A percentile compares a stretch with the other conserved stretches of the same genome.
phyloP scores from a whole-genome alignment of 2,888 invertebrate genomes.

The Drosophila putrida region DNA sequence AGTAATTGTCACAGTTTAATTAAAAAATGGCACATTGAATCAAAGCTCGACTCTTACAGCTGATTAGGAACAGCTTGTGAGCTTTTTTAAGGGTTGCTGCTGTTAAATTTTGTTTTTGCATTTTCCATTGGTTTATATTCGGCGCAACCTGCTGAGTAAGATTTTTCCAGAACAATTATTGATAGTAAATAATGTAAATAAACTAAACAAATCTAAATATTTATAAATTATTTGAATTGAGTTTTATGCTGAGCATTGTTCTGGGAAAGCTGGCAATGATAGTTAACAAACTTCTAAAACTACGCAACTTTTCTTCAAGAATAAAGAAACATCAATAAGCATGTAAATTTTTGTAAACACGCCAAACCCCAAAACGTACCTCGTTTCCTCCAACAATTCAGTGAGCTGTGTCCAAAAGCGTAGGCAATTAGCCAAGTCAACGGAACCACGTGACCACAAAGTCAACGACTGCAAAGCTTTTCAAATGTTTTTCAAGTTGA shows the following conservation, averaged over 20 bases:
- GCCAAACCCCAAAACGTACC: constrained; percentile 63
- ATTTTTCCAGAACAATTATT: neutral
- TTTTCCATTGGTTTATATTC: constrained; percentile 75
- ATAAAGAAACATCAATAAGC: constrained; percentile 73
- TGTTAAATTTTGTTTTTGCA: constrained; percentile 39
- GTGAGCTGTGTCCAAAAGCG: constrained; percentile 59
- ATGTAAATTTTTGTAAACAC: constrained; percentile 77
- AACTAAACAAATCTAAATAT: neutral
- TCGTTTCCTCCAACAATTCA: constrained; percentile 4
- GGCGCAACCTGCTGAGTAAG: constrained; percentile 14
- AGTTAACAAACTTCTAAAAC: constrained; percentile 8
- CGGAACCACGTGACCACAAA: constrained; percentile 38
- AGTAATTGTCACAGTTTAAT: neutral
- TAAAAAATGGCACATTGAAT: neutral
- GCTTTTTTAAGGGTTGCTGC: constrained; percentile 56
- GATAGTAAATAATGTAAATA: neutral
- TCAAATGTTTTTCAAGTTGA: constrained; percentile 36
- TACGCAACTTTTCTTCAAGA: constrained; percentile 21
- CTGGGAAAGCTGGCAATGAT: neutral
- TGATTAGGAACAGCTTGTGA: constrained; percentile 49
- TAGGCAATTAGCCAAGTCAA: constrained; percentile 36
- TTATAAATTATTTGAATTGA: constrained; percentile 1
- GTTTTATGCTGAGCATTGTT: constrained; percentile 1
- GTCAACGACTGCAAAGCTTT: constrained; percentile 20
- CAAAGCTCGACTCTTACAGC: constrained; percentile 39